Evolutionary conservation across 2,797 vertebrate genomes (phyloP).

Genomic region (Spinus olivaceus): DNA sequence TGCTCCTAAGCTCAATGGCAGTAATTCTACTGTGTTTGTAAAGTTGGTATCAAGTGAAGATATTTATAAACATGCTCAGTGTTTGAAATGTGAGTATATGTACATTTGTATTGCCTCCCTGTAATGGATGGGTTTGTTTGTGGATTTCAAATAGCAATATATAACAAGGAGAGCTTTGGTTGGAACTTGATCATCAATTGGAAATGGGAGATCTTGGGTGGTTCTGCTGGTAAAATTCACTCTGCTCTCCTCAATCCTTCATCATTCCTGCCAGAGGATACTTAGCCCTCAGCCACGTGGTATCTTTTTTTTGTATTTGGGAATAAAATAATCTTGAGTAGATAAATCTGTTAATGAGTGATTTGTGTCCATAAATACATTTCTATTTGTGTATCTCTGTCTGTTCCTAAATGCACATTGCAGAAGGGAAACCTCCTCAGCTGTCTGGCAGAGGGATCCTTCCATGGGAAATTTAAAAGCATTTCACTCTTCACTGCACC

Average conservation of each 20-base stretch:
- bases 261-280: conserved; percentile 5
- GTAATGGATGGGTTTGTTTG: not conserved
- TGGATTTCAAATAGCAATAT: not conserved
- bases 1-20: not conserved
- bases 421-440: not conserved
- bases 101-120: conserved; percentile 2
- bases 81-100: conserved; percentile 42
- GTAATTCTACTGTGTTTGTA: not conserved
- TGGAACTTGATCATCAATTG: not conserved
- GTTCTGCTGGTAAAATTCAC: not conserved
- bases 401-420: not conserved
- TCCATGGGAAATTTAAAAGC: conserved; percentile 21
- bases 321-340: not conserved
- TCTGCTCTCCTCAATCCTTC: not conserved
- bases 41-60: not conserved
- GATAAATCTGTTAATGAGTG: not conserved
- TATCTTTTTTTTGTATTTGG: not conserved
- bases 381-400: not conserved
- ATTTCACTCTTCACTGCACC: conserved; percentile 11
- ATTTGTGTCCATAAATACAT: not conserved
- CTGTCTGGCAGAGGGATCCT: not conserved
- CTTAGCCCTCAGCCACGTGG: not conserved
- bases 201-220: not conserved
- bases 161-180: not conserved
- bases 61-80: not conserved